Evolutionary conservation across 1,140 invertebrate species (phyloP), one percentile per base, ranked within the genome.

Genomic region (Sminthurides bifidus): DNA sequence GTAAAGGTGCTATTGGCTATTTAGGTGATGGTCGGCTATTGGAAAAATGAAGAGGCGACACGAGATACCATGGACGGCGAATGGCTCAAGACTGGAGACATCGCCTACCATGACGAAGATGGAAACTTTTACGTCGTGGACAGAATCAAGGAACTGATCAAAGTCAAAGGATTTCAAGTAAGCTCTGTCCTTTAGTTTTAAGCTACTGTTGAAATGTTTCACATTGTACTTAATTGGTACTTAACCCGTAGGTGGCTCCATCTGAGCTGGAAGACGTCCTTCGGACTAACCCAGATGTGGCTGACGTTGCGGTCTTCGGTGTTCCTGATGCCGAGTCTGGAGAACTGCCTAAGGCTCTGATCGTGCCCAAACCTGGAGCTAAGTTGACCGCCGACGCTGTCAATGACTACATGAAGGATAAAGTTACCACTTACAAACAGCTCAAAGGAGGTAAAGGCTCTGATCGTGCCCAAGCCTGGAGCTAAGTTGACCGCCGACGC

Each of bases 151-250:
- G 89, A 93, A 68, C 75, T 93, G 14, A 92, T 93, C 54, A 93
- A 93, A 75, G 85, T 87, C 43, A 89, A 89, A 74, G 87, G 85
- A 58, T 81, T 85, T 66, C 86, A 89, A 64, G 87, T 92, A 68
- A 68, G 67, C 59, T 65, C 12, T 10, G 6, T n/a, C 73, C 17
- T 48, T 19, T 30, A 48, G 19, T 19, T 6, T 19, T 10, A 43
- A 43, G 41, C 8, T 15, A 15, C 17, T 15, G 12, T 19, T 8
- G 19, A 10, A 8, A 10, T 43, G 8, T 21, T 19, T 15, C 12
- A 8, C 12, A 8, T 15, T 8, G 19, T 43, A 43, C 21, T 54
- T 33, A 31, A 50, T 17, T 17, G 6, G 6, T 8, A 15, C 21
- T 21, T 15, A 10, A 8, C 21, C 41, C 19, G 17, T 23, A 91